Base-by-base conservation (phyloP, 2,113 vertebrate genomes). In the Pongo abelii region DNA sequence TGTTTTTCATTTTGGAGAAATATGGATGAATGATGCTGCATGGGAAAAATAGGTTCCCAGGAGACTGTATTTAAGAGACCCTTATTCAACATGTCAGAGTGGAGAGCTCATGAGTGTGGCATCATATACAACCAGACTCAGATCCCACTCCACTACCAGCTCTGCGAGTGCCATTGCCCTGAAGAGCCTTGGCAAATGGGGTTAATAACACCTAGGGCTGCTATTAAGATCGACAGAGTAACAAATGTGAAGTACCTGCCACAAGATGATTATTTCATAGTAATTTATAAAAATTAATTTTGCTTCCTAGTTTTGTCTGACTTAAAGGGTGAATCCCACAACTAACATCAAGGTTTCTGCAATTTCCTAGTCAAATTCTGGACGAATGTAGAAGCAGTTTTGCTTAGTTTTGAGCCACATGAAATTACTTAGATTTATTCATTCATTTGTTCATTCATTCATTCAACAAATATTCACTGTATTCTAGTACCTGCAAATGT, bases 161-260 rank as follows among this genome's bases (percentile, higher is more conserved):
- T 69, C 92, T 32, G 27, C 2, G 32, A n/a, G 13, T 6, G 18
- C 52, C 18, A 20, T 5, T 20, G 18, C 55, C 3, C 35, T 7
- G 88, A 38, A 9, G 38, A 23, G 83, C 6, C 0, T 0, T 1
- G 22, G n/a, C 35, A 59, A 67, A 27, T 13, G 20, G 35, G 10
- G 43, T 1, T 3, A 18, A n/a, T n/a, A 11, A 20, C 8, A 40
- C 13, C 46, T 55, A 7, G 6, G 5, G 4, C 7, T 83, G 55
- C 64, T 77, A 2, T 16, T 27, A n/a, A 52, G 40, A 23, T 2
- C 70, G 12, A 1, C 13, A 17, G 57, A 25, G 16, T 9, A 40
- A 64, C 27, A 20, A 10, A 46, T 17, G n/a, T 1, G 32, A 46
- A 32, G 16, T n/a, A 8, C 6, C 27, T 10, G 30, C 23, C 38